Conservation (phyloP, 2,888 invertebrate species). For the Torymus tubicola region DNA sequence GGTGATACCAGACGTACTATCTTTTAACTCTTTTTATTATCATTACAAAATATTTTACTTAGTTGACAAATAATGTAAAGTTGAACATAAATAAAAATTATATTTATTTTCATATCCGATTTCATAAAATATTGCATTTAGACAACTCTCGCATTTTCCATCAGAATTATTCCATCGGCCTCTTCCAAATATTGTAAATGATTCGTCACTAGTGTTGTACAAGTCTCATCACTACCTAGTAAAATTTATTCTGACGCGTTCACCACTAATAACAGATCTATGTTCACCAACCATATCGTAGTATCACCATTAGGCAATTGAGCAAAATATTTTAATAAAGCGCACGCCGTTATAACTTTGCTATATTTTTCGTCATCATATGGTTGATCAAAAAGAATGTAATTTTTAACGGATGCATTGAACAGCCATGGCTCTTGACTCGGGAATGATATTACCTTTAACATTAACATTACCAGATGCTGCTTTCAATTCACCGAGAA, state of each 20-base stretch:
- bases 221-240: slow-evolving; percentile 73
- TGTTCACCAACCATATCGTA: slow-evolving; percentile 87
- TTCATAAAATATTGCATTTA: slow-evolving; percentile 53
- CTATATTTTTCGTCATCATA: slow-evolving; percentile 79
- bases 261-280: slow-evolving; percentile 87
- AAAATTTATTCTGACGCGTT: too few species aligned
- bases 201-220: slow-evolving; percentile 85
- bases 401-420: slow-evolving; percentile 84
- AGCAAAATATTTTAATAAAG: slow-evolving; percentile 83
- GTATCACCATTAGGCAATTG: slow-evolving; percentile 85
- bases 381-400: slow-evolving; percentile 86
- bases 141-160: slow-evolving; percentile 81
- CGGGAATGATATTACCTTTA: slow-evolving; percentile 84
- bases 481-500: slow-evolving; percentile 86
- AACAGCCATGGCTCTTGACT: slow-evolving; percentile 90
- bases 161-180: slow-evolving; percentile 82
- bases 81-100: background rate
- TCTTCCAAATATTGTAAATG: slow-evolving; percentile 86
- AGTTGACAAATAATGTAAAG: too few species aligned
- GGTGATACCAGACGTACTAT: too few species aligned
- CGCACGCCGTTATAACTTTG: slow-evolving; percentile 81
- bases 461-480: slow-evolving; percentile 80
- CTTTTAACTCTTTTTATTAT: too few species aligned
- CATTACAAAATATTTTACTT: too few species aligned
- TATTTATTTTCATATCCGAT: background rate